Evolutionary conservation across 1,140 invertebrate genomes (phyloP), one percentile per base, ranked within the genome.

Genomic region (Periplaneta americana): DNA sequence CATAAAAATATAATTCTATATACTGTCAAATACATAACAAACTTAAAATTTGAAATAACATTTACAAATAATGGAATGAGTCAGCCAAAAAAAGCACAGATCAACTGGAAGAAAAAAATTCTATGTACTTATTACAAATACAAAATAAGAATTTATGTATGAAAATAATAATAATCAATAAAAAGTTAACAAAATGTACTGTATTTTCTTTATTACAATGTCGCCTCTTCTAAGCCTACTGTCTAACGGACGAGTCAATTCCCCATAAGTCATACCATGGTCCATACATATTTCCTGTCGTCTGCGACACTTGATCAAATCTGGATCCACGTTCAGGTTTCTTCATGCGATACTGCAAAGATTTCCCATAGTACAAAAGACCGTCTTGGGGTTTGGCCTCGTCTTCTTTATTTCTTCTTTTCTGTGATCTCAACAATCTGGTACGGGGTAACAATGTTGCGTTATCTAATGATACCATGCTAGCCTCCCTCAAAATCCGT

Each of bases 261-360:
- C 93, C 94, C 95, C 95, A 96, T 57, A 96, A 91, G 87, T 96
- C 95, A 85, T 96, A 96, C 96, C 96, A 97, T 0, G 95, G 95
- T 1, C 95, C 95, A 86, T 95, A 96, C 82, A 94, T 94, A 84
- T 94, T 94, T 37, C 90, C 88, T 84, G 85, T 87, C 84, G 85
- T 91, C 35, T 90, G 89, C 39, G 92, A 91, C 80, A 87, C 87
- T 84, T 92, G 90, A 78, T 92, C 90, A 78, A 92, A 88, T 82
- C 90, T 90, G 33, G 87, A 87, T 10, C 84, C 86, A 48, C 89
- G 87, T 66, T 90, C 88, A 0, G 88, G 87, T 81, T 86, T 88
- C 82, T 88, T 88, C 80, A 90, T 83, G 35, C 90, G 86, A 48
- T 87, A 84, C 79, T 90, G 84, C 75, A 87, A 86, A 48, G 88